A percentile compares a stretch with the other conserved stretches of the same genome.
Evolutionary conservation across 2,113 vertebrate genomes (phyloP).

Genomic region (Cervus canadensis): DNA sequence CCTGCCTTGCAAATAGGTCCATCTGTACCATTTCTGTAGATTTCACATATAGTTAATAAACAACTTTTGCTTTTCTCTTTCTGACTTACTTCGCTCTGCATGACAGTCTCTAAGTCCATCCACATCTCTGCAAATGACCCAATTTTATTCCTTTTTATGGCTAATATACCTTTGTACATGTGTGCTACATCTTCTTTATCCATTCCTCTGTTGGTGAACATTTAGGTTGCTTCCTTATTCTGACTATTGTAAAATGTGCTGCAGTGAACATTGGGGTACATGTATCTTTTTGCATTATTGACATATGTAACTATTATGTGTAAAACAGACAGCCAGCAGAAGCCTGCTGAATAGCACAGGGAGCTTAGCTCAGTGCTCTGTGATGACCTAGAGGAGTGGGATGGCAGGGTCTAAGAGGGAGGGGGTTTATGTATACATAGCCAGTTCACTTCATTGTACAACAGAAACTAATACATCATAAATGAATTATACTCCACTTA

Average conservation of each 20-base stretch:
- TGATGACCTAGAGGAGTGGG: neutral
- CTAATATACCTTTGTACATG: neutral
- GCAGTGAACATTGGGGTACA: neutral
- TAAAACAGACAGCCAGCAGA: neutral
- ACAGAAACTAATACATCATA: neutral
- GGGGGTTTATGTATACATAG: neutral
- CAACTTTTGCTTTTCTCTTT: neutral
- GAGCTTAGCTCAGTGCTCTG: neutral
- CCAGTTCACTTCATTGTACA: neutral
- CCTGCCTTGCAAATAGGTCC: neutral
- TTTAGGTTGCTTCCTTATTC: neutral
- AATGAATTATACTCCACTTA: neutral
- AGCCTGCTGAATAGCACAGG: neutral
- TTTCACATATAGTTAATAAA: neutral
- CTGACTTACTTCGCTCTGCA: neutral
- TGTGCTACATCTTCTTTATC: neutral
- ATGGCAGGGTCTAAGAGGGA: neutral
- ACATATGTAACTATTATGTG: neutral
- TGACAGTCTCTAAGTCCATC: neutral
- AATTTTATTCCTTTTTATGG: neutral
- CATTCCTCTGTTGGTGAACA: neutral
- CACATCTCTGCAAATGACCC: neutral
- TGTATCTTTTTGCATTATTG: neutral
- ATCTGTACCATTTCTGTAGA: neutral
- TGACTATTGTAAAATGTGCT: neutral